Conservation (phyloP, 2,113 vertebrate genomes). For the Hydrolagus affinis region DNA sequence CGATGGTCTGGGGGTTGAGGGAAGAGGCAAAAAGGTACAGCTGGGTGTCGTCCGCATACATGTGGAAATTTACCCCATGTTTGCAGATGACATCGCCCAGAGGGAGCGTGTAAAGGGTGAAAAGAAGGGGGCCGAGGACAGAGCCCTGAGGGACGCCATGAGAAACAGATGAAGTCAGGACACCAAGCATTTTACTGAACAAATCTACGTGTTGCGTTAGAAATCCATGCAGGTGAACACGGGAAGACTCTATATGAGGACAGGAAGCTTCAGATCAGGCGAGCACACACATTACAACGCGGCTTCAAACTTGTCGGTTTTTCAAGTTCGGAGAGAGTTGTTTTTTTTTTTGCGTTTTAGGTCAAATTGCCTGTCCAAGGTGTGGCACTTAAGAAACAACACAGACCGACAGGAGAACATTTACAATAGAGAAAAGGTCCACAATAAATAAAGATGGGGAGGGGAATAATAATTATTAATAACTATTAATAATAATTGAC, state of each 20-base stretch:
- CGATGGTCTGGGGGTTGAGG: too few relatives aligned
- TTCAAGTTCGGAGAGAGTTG: too few relatives aligned
- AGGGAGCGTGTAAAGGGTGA: too few relatives aligned
- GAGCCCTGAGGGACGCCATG: too few relatives aligned
- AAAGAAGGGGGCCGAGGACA: too few relatives aligned
- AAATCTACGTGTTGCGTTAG: conserved; percentile 11
- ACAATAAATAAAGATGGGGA: background rate
- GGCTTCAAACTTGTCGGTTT: too few relatives aligned
- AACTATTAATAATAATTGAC: background rate
- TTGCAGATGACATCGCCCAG: too few relatives aligned
- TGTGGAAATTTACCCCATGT: too few relatives aligned
- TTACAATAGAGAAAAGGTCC: background rate
- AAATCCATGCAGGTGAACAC: background rate
- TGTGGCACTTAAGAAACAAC: conserved; percentile 14
- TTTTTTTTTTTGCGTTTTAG: background rate
- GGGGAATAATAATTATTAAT: too few relatives aligned
- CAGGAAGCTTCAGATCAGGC: background rate
- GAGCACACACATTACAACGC: background rate
- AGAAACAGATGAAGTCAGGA: background rate
- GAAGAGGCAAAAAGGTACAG: too few relatives aligned
- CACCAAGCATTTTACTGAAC: conserved; percentile 10
- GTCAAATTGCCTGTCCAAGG: background rate
- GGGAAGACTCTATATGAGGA: background rate
- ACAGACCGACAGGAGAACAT: background rate
- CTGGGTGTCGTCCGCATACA: too few relatives aligned